These are phyloP conservation scores for Oxyteleia sp. DNA, from an alignment of 2,888 invertebrate genomes.

Conservation along the genomic window DNA sequence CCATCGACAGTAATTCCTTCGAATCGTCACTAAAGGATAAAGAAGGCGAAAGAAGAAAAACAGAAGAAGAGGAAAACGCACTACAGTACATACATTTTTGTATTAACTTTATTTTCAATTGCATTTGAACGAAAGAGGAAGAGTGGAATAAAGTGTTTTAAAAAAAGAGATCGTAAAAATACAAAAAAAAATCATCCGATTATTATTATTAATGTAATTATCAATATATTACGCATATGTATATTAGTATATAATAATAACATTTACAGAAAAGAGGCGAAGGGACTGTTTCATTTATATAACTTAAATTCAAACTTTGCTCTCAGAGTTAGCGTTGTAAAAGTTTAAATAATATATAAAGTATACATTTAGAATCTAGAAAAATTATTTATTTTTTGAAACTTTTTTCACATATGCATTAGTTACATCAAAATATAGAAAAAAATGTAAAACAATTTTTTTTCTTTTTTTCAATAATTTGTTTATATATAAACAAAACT, in stretches of 20 bases:
- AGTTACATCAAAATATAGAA: too few relatives aligned
- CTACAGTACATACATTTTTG: slow-evolving; percentile 43
- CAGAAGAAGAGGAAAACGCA: slow-evolving; percentile 27
- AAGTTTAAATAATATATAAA: too few relatives aligned
- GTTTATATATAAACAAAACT: too few relatives aligned
- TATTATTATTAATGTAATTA: slow-evolving; percentile 51
- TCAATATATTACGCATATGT: slow-evolving; percentile 58
- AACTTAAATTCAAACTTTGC: too few relatives aligned
- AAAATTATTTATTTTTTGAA: too few relatives aligned
- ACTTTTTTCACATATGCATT: too few relatives aligned
- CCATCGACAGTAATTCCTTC: slow-evolving; percentile 52
- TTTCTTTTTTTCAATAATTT: too few relatives aligned
- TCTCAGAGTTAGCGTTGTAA: too few relatives aligned
- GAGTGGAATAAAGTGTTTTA: slow-evolving; percentile 28
- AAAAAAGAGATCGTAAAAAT: not conserved
- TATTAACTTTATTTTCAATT: slow-evolving; percentile 42
- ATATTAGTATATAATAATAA: slow-evolving; percentile 61
- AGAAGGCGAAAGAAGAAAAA: not conserved
- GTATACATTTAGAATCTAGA: too few relatives aligned
- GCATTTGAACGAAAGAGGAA: slow-evolving; percentile 27
- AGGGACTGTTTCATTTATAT: too few relatives aligned
- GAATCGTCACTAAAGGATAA: slow-evolving; percentile 14
- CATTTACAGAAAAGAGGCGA: slow-evolving; percentile 45
- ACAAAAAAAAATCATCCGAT: slow-evolving; percentile 15
- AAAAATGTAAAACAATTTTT: too few relatives aligned